These are phyloP conservation scores for Drosophila subsilvestris DNA, from an alignment of 2,888 invertebrate species.

Conservation along the genomic window DNA sequence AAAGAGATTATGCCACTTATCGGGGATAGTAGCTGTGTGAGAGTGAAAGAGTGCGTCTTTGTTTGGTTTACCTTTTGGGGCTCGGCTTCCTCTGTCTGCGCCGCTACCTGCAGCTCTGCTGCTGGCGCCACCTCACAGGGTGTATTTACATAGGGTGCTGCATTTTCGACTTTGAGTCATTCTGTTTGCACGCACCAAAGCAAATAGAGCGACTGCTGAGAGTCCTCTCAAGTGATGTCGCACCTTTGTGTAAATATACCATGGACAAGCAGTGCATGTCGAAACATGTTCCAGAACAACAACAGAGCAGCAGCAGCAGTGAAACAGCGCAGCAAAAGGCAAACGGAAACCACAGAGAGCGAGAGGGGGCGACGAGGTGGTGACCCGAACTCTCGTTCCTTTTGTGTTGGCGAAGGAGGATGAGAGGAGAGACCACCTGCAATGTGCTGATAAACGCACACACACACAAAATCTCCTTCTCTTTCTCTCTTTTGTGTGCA, in stretches of 20 bases:
- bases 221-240: background rate
- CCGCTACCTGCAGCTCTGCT: conserved; percentile 43
- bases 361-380: conserved; percentile 11
- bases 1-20: conserved; percentile 70
- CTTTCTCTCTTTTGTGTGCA: conserved; percentile 23
- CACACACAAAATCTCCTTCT: conserved; percentile 8
- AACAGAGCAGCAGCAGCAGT: conserved; percentile 44
- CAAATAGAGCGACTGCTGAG: background rate
- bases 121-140: conserved; percentile 72
- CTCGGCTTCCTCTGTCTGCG: conserved; percentile 13
- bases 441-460: conserved; percentile 75
- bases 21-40: conserved; percentile 29
- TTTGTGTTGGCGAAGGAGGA: conserved; percentile 43
- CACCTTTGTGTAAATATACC: background rate
- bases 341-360: conserved; percentile 66
- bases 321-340: conserved; percentile 53
- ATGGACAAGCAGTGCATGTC: conserved; percentile 72
- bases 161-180: background rate
- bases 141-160: background rate
- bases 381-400: conserved; percentile 22
- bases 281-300: conserved; percentile 66
- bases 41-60: conserved; percentile 22
- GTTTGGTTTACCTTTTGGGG: conserved; percentile 30
- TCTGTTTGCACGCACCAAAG: background rate
- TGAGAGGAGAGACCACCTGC: conserved; percentile 64